Evolutionary conservation across 2,888 invertebrate genomes (phyloP), one percentile per base, ranked within the genome.

Genomic region (Drosophila barbarae): DNA sequence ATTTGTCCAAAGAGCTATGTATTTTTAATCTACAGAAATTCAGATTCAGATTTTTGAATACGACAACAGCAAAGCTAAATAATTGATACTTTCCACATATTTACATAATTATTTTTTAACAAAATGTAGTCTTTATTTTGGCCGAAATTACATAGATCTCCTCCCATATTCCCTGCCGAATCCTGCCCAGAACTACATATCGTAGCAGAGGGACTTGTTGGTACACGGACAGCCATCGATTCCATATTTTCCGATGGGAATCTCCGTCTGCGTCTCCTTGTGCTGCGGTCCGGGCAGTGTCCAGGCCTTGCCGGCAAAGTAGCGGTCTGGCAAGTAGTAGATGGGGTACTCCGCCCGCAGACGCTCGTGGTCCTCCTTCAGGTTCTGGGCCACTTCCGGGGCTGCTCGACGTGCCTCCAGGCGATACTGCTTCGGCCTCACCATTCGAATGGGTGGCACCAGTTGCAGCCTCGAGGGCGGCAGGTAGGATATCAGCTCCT

Each of bases 221-320:
- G 38, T 23, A 49, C 80, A 81, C 8, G 80, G 85, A 52, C 80
- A 81, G 2, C 83, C 86, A 18, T 82, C 80, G 61, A 84, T 38
- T 32, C 80, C 86, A 12, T 52, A 79, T 7, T 12, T 44, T 23
- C 85, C 80, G 13, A 84, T 60, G 1, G 36, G 46, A 3, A 68
- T 44, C 6, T 81, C 86, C 4, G 86, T 81, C 46, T 81, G 80
- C 2, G 80, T 81, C 23, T 46, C 28, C 67, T 53, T 53, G 10
- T 76, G 49, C n/a, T 67, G 60, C 1, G 86, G 72, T 7, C 63
- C 71, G 2, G 12, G 46, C 2, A 32, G 0, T 6, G 5, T 18
- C 38, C 42, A 79, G 9, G 55, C 41, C 6, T 71, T 41, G 5
- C 30, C 44, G 8, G 6, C 8, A 15, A 59, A 74, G 28, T 76